These are phyloP conservation scores for Aleiodes alternator DNA, from an alignment of 2,888 invertebrate genomes.

Conservation along the genomic window DNA sequence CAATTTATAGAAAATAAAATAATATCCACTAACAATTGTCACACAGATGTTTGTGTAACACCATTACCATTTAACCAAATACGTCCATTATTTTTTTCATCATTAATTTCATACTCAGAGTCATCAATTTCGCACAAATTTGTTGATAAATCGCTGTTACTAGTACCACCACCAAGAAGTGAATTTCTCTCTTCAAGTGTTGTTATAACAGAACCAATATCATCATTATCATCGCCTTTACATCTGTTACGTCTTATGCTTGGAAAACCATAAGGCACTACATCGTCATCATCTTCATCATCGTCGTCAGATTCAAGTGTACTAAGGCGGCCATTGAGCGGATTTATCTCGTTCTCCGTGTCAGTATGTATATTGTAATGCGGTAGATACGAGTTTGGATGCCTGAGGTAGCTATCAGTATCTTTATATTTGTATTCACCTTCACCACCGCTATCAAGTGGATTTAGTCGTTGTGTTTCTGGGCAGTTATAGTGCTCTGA, in stretches of 20 bases:
- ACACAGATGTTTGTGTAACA: constrained; percentile 75
- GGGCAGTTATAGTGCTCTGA: constrained; percentile 78
- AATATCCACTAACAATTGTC: constrained; percentile 63
- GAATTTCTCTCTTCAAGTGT: constrained; percentile 86
- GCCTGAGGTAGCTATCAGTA: constrained; percentile 85
- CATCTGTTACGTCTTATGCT: constrained; percentile 74
- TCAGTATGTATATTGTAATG: constrained; percentile 83
- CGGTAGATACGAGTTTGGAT: constrained; percentile 90
- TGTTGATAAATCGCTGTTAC: constrained; percentile 91
- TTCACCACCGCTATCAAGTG: constrained; percentile 81
- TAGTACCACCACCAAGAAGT: constrained; percentile 82
- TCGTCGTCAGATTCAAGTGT: constrained; percentile 72
- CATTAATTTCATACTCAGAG: constrained; percentile 83
- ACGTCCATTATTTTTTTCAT: constrained; percentile 73
- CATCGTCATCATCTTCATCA: constrained; percentile 72
- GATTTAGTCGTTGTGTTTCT: constrained; percentile 78
- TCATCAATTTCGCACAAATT: constrained; percentile 95
- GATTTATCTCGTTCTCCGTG: constrained; percentile 78
- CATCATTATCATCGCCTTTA: constrained; percentile 77
- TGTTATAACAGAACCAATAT: constrained; percentile 83
- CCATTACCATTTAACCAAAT: constrained; percentile 72
- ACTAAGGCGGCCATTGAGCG: constrained; percentile 71
- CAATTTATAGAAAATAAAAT: constrained; percentile 14
- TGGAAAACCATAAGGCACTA: constrained; percentile 77
- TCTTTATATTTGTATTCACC: constrained; percentile 77